phyloP scores from a whole-genome alignment of 2,797 vertebrate species.

The Cottoperca gobio region DNA sequence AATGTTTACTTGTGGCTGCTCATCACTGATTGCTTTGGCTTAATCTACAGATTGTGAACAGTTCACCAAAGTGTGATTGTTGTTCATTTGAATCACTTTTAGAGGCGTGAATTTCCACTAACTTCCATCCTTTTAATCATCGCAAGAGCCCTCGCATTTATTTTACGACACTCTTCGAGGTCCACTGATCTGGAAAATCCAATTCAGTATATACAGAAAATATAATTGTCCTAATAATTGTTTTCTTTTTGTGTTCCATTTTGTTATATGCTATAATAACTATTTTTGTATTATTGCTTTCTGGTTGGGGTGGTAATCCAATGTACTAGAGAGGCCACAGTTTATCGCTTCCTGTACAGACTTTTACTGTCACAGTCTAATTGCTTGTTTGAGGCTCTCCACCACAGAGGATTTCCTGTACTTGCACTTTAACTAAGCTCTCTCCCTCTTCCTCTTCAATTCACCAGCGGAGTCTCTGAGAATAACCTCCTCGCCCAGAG shows the following conservation, averaged over 20 bases:
- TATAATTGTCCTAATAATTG: neutral
- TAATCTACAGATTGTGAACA: too few species aligned
- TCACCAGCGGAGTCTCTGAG: conserved; percentile 76
- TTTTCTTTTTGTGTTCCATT: neutral
- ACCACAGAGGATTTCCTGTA: neutral
- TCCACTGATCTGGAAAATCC: neutral
- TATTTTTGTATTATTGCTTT: neutral
- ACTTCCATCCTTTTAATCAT: neutral
- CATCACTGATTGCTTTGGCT: too few species aligned
- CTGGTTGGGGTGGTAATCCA: neutral
- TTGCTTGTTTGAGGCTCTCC: conserved; percentile 12
- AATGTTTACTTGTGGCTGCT: too few species aligned
- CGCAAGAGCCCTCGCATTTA: neutral
- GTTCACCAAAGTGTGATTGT: too few species aligned
- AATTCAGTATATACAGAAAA: neutral
- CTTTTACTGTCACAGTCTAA: conserved; percentile 4
- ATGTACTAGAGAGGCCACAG: neutral
- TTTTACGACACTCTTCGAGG: neutral
- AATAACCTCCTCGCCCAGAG: conserved; percentile 73
- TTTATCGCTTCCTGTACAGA: conserved; percentile 12
- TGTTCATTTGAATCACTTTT: too few species aligned
- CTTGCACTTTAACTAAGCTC: neutral
- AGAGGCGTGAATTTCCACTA: neutral
- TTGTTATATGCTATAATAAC: neutral
- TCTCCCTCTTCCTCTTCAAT: conserved; percentile 1